These are phyloP conservation scores for Macropis europaea DNA, from an alignment of 2,888 invertebrate species.

Conservation along the genomic window DNA sequence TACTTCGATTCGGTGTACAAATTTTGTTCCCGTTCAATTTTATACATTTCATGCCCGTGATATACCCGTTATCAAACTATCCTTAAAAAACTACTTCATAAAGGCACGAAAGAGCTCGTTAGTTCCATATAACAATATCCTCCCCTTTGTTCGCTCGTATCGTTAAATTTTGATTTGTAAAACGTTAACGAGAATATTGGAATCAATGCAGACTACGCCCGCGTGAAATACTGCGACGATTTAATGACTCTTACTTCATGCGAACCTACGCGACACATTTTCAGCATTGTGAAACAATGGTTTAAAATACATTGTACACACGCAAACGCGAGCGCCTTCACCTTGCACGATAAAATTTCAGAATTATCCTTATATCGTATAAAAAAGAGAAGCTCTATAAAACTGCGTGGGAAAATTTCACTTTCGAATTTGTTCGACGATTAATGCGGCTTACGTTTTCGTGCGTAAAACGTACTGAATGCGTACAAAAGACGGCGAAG, in stretches of 20 bases:
- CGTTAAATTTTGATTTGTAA: conserved; percentile 26
- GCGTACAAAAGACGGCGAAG: not conserved
- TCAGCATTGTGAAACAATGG: conserved; percentile 38
- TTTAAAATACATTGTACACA: conserved; percentile 12
- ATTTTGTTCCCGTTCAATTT: not conserved
- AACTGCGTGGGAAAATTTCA: not conserved
- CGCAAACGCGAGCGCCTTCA: conserved; percentile 7
- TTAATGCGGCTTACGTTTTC: conserved; percentile 18
- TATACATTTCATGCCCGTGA: not conserved
- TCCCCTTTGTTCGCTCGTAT: conserved; percentile 20
- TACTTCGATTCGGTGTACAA: not conserved
- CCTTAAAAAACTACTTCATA: not conserved
- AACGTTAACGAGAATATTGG: conserved; percentile 25
- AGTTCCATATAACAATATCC: conserved; percentile 16
- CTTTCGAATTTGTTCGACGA: not conserved
- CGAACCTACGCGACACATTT: conserved; percentile 12
- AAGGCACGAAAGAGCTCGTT: conserved; percentile 42
- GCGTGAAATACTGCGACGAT: conserved; percentile 57
- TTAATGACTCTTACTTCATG: conserved; percentile 24
- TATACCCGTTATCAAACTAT: conserved; percentile 2
- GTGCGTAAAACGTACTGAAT: not conserved
- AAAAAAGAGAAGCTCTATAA: too few relatives aligned
- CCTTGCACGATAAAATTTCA: not conserved
- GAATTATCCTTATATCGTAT: too few relatives aligned
- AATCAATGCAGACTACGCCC: conserved; percentile 58